Base-by-base conservation (phyloP, 2,888 invertebrate species). In the Hyppa rectilinea region DNA sequence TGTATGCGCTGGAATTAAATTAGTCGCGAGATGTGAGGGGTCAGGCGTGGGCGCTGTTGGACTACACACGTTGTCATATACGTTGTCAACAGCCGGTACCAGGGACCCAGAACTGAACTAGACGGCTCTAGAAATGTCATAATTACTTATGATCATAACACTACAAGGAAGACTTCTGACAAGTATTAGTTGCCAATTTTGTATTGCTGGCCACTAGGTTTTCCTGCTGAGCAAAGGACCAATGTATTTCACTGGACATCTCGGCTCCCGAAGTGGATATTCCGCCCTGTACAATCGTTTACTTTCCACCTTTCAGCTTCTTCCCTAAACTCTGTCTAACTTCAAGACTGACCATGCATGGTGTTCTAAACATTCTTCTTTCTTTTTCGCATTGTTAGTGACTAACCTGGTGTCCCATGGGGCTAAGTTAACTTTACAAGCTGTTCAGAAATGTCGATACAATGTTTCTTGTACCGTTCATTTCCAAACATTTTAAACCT, bases 1-100 rank as follows among this genome's bases (percentile, higher is more conserved):
- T 87, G 87, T 83, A 84, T 82, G 86, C 87, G 89, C 88, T 87
- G 88, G 89, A 92, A 93, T 93, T 93, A 89, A 93, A 92, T 93
- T 90, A 93, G 81, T 87, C 85, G 87, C 85, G 80, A 75, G 80
- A 80, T 68, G 71, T 59, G 64, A 80, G 87, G 82, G 89, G 92
- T 89, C 90, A 87, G 77, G 90, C 89, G 92, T 91, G 88, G 91
- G 91, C 90, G 88, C 45, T 68, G 58, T 74, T 69, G 68, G 60
- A 59, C 62, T n/a, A n/a, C n/a, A n/a, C n/a, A n/a, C n/a, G n/a
- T n/a, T n/a, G n/a, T 74, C 75, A 62, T 64, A 69, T 75, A 71
- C 55, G 70, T 53, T 53, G 53, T 66, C 58, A 45, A 61, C 63
- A 50, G 40, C 23, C 26, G n/a, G 31, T 70, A 78, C 79, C 58